These are phyloP conservation scores for Anoncus sp. DNA, from an alignment of 2,888 invertebrate genomes.

Conservation along the genomic window DNA sequence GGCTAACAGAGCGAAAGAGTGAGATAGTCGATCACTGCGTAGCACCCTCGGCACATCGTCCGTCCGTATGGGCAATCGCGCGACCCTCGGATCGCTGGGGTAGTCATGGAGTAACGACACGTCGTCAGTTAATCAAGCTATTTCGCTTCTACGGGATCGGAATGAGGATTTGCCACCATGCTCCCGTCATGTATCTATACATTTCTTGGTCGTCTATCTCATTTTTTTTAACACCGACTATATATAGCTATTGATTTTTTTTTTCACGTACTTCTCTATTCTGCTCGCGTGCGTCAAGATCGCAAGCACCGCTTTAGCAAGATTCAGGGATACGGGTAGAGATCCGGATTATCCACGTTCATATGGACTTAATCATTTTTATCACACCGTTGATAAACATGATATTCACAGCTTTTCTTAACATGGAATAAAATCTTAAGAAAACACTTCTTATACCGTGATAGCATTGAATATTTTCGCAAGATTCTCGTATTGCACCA, in stretches of 20 bases:
- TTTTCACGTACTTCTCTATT: constrained; percentile 8
- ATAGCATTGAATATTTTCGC: neutral
- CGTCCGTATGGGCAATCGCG: constrained; percentile 71
- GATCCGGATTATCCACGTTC: neutral
- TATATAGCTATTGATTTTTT: constrained; percentile 38
- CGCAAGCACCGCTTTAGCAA: neutral
- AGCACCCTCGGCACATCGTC: constrained; percentile 67
- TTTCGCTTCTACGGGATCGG: constrained; percentile 78
- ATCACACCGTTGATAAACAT: neutral
- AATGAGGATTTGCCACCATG: constrained; percentile 72
- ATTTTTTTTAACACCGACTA: constrained; percentile 41
- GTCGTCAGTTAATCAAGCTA: constrained; percentile 83
- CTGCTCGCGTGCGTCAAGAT: neutral
- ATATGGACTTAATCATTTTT: neutral
- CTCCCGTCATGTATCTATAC: constrained; percentile 34
- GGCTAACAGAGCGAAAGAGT: constrained; percentile 48
- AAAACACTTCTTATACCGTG: neutral
- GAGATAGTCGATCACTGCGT: constrained; percentile 48
- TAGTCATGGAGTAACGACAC: constrained; percentile 79
- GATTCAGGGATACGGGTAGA: neutral
- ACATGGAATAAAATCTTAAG: neutral
- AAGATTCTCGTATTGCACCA: neutral
- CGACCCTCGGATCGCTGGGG: constrained; percentile 71
- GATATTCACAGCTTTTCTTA: neutral
- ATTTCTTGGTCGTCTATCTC: constrained; percentile 66